Evolutionary conservation across 2,797 vertebrate species (phyloP), one percentile per base, ranked within the genome.

Genomic region (Enoplosus armatus): DNA sequence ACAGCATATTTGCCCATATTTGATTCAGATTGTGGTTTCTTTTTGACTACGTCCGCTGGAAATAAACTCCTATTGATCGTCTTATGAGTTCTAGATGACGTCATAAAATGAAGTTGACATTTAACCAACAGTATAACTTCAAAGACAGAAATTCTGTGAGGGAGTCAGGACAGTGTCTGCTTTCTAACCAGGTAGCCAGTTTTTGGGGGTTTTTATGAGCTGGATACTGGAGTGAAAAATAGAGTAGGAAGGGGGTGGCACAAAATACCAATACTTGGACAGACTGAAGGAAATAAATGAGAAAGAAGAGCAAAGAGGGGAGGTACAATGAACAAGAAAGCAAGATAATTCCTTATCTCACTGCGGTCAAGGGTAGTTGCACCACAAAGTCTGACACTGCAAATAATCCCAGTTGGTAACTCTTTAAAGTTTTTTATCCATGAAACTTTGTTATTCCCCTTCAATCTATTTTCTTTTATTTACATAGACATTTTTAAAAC

Each of bases 401-500:
- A 83, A 89, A 85, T 79, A 86, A 82, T 81, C 77, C 70, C 68
- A 73, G 31, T 27, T 56, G 48, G 72, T 64, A 80, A 77, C 54
- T 84, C 48, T 60, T 59, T 63, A 70, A 79, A 85, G 82, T 85
- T 82, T 79, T 50, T 70, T 75, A 80, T 41, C 65, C 56, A 41
- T 77, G 63, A 85, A 89, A 91, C 87, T 84, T 81, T 78, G 78
- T 64, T 72, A 78, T 75, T 79, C 59, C 31, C 14, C 60, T 62
- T 73, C 22, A 56, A 61, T 79, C 54, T 39, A 48, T 81, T 79
- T 74, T 66, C 67, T 84, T 72, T 80, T 84, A 94, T 91, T 91
- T 88, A 75, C 76, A 88, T 88, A 90, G 73, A 80, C 80, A 79
- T 72, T 86, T 81, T 82, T 79, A 76, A 85, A 85, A 87, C 84